phyloP scores from a whole-genome alignment of 1,140 invertebrate genomes.

The Ephestia elutella region DNA sequence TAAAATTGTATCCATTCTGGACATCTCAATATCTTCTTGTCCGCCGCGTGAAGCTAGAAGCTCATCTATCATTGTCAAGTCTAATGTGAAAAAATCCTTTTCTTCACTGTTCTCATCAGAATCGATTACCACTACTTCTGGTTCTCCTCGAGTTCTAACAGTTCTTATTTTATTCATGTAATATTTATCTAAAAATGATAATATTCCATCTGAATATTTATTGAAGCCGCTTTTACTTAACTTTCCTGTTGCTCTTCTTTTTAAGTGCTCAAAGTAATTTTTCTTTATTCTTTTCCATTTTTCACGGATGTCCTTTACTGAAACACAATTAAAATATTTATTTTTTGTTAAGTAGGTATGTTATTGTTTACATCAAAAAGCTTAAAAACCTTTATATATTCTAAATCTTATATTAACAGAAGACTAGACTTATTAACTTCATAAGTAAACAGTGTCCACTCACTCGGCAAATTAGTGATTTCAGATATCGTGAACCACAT shows the following conservation, averaged over 20 bases:
- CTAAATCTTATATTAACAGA: too few species aligned
- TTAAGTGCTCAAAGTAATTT: neutral
- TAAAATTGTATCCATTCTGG: neutral
- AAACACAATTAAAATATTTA: neutral
- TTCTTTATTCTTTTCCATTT: neutral
- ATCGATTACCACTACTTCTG: neutral
- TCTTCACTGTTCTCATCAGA: too few species aligned
- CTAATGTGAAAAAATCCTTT: neutral
- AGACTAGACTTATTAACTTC: too few species aligned
- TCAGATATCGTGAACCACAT: neutral
- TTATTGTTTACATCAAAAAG: too few species aligned
- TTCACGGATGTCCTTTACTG: neutral
- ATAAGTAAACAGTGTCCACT: too few species aligned
- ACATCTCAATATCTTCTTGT: neutral
- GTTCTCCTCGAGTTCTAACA: neutral
- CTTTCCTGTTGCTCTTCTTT: neutral
- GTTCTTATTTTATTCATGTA: neutral
- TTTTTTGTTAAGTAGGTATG: too few species aligned
- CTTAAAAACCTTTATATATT: too few species aligned
- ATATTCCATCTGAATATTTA: neutral
- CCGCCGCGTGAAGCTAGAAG: neutral
- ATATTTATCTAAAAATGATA: neutral
- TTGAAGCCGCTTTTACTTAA: neutral
- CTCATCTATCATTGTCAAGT: neutral
- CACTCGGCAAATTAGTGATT: neutral